phyloP scores from a whole-genome alignment of 2,797 vertebrate species.

The Anniella stebbinsi region DNA sequence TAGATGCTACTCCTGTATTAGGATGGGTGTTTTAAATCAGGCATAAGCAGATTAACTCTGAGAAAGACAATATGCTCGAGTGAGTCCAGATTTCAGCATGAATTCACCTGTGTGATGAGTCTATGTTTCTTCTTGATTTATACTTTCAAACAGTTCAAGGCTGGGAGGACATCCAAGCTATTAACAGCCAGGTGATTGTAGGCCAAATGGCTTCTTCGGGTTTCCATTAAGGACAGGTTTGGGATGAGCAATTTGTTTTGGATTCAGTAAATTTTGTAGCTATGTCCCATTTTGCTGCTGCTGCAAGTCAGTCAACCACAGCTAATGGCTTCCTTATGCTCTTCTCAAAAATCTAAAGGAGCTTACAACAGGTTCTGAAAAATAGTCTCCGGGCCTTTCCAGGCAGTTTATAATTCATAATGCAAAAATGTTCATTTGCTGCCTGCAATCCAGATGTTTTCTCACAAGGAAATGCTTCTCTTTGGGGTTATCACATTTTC shows the following conservation, averaged over 20 bases:
- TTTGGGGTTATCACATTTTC: not conserved
- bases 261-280: constrained; percentile 18
- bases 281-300: constrained; percentile 13
- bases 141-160: constrained; percentile 31
- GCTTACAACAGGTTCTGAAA: not conserved
- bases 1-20: not conserved
- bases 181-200: constrained; percentile 10
- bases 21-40: not conserved
- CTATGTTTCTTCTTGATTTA: constrained; percentile 19
- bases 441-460: not conserved
- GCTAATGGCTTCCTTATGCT: constrained; percentile 37
- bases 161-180: not conserved
- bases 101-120: constrained; percentile 34
- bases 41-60: not conserved
- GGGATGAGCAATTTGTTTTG: constrained; percentile 32
- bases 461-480: not conserved
- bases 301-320: constrained; percentile 18
- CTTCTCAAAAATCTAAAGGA: constrained; percentile 24
- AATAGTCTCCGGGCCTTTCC: not conserved
- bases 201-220: constrained; percentile 23
- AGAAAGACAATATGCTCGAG: constrained; percentile 12
- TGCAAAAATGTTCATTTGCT: not conserved
- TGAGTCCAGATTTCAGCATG: constrained; percentile 12
- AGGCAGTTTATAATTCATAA: constrained; percentile 4
- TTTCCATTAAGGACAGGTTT: constrained; percentile 26